Evolutionary conservation across 2,888 invertebrate species (phyloP).

Genomic region (Malacosoma neustria): DNA sequence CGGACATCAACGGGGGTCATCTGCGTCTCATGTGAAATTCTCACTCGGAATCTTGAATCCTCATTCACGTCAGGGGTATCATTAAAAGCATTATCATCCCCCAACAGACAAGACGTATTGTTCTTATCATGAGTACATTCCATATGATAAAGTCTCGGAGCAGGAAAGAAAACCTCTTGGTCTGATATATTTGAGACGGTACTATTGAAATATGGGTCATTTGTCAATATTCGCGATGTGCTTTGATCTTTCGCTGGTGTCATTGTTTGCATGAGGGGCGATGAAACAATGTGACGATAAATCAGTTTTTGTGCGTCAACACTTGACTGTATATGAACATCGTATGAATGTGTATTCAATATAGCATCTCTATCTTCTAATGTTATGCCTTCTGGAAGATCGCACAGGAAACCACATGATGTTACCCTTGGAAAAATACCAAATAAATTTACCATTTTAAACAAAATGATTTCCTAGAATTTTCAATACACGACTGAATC

Average conservation of each 20-base stretch:
- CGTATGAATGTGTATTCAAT: conserved; percentile 68
- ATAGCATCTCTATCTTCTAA: conserved; percentile 58
- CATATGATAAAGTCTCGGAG: conserved; percentile 66
- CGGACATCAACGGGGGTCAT: conserved; percentile 31
- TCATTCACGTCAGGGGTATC: conserved; percentile 32
- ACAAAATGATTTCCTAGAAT: too few species aligned
- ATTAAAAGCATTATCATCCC: conserved; percentile 39
- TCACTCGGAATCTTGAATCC: conserved; percentile 32
- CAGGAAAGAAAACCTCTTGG: conserved; percentile 76
- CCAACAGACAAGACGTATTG: conserved; percentile 50
- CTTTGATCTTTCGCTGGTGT: conserved; percentile 62
- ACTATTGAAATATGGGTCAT: conserved; percentile 73
- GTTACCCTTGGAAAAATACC: conserved; percentile 39
- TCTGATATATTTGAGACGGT: conserved; percentile 73
- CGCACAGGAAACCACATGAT: conserved; percentile 77
- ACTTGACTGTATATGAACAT: conserved; percentile 62
- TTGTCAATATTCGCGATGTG: conserved; percentile 68
- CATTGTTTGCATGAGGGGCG: conserved; percentile 30
- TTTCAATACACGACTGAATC: too few species aligned
- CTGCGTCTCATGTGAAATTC: conserved; percentile 43
- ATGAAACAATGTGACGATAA: conserved; percentile 56
- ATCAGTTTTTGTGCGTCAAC: conserved; percentile 43
- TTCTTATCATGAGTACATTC: conserved; percentile 41
- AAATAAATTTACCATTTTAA: neutral
- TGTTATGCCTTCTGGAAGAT: conserved; percentile 47